Conservation (phyloP, 2,113 vertebrate genomes). For the Holacanthus passer region DNA sequence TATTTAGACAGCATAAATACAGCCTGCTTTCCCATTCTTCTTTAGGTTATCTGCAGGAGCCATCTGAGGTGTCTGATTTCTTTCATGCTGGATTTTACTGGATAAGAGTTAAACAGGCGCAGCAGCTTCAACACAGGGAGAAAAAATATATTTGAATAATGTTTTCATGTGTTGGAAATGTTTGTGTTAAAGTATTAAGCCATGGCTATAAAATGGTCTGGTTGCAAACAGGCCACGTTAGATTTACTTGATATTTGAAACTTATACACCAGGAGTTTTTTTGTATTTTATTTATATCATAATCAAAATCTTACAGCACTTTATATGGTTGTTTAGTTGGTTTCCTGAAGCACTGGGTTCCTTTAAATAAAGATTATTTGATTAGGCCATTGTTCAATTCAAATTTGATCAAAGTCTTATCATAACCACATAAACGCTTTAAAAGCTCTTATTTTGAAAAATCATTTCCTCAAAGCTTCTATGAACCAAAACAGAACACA, state of each 20-base stretch:
- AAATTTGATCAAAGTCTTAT: neutral
- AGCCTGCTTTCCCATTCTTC: slow-evolving; percentile 55
- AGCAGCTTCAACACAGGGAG: slow-evolving; percentile 29
- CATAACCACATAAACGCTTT: neutral
- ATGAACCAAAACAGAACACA: neutral
- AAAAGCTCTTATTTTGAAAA: neutral
- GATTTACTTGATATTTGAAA: slow-evolving; percentile 9
- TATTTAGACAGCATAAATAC: slow-evolving; percentile 63
- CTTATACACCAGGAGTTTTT: neutral
- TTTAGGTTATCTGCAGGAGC: slow-evolving; percentile 70
- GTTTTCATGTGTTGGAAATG: slow-evolving; percentile 55
- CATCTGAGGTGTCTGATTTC: slow-evolving; percentile 76
- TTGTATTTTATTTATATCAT: neutral
- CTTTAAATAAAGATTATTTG: neutral
- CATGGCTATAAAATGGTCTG: neutral
- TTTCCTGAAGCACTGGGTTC: neutral
- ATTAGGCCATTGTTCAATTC: neutral
- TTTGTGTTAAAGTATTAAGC: slow-evolving; percentile 45
- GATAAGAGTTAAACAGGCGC: slow-evolving; percentile 65
- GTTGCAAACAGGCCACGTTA: slow-evolving; percentile 10
- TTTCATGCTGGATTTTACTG: slow-evolving; percentile 77
- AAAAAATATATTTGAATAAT: slow-evolving; percentile 64
- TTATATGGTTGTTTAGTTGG: neutral
- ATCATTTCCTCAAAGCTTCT: neutral
- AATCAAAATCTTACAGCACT: neutral